These are phyloP conservation scores for Lysiphlebus fabarum DNA, from an alignment of 1,140 invertebrate genomes.

Conservation along the genomic window DNA sequence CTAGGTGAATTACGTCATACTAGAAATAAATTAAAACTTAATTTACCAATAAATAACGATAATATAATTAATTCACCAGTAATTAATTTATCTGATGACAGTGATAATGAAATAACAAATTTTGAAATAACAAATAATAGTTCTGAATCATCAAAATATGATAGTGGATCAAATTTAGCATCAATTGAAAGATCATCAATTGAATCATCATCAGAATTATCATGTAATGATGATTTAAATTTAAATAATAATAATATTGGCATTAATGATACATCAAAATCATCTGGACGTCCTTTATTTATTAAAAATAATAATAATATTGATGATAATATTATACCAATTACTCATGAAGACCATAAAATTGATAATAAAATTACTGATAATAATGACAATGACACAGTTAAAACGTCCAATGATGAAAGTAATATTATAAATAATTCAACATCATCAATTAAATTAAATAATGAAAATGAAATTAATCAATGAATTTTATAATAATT, in stretches of 20 bases:
- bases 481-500: no score
- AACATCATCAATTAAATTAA: no score
- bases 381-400: no score
- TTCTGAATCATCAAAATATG: slow-evolving; percentile 16
- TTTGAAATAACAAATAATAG: slow-evolving; percentile 20
- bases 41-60: slow-evolving; percentile 52
- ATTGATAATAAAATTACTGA: no score
- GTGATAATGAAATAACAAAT: slow-evolving; percentile 18
- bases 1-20: slow-evolving; percentile 73
- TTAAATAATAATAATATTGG: not conserved
- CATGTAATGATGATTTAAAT: slow-evolving; percentile 1
- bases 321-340: not conserved
- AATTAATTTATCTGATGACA: slow-evolving; percentile 16
- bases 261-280: not conserved
- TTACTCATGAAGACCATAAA: no score
- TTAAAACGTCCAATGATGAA: no score
- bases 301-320: not conserved
- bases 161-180: not conserved
- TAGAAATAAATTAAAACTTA: slow-evolving; percentile 67
- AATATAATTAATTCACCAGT: slow-evolving; percentile 14
- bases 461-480: no score
- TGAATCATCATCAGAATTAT: slow-evolving; percentile 6
- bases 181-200: slow-evolving; percentile 5
- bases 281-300: slow-evolving; percentile 12
- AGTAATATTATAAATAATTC: no score